These are phyloP conservation scores for Bujurquina vittata DNA, from an alignment of 2,113 vertebrate genomes.

Conservation along the genomic window DNA sequence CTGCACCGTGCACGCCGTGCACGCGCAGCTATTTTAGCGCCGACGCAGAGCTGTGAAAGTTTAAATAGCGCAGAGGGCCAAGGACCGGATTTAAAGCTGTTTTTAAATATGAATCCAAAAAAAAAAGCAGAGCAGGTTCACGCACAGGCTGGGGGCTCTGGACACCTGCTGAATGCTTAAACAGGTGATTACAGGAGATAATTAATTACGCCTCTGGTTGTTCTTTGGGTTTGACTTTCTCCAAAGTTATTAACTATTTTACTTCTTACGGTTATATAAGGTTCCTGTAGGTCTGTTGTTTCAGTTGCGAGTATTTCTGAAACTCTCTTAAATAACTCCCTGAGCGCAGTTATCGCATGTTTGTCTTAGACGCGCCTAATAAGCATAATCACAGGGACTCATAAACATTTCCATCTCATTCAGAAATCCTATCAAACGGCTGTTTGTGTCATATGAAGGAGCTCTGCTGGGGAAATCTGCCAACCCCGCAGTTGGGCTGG, in stretches of 20 bases:
- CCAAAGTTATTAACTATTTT: not conserved
- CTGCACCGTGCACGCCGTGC: not conserved
- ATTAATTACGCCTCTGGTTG: accelerated
- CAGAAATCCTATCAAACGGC: not conserved
- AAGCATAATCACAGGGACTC: not conserved
- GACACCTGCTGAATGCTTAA: accelerated
- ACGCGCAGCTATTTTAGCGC: not conserved
- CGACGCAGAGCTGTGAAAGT: not conserved
- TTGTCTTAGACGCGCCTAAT: not conserved
- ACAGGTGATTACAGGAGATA: not conserved
- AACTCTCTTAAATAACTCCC: not conserved
- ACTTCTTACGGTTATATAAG: not conserved
- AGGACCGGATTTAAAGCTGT: not conserved
- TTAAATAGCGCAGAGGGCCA: not conserved
- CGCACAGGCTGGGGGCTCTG: no score
- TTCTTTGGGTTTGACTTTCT: not conserved
- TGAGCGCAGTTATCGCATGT: not conserved
- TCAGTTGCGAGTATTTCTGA: not conserved
- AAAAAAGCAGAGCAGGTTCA: accelerated
- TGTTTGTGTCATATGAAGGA: constrained; percentile 2
- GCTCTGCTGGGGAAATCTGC: not conserved
- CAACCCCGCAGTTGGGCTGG: not conserved
- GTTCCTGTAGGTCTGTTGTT: not conserved
- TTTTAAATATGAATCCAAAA: not conserved
- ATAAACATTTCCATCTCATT: not conserved